phyloP scores from a whole-genome alignment of 1,140 invertebrate species.

The Lucilia sericata region DNA sequence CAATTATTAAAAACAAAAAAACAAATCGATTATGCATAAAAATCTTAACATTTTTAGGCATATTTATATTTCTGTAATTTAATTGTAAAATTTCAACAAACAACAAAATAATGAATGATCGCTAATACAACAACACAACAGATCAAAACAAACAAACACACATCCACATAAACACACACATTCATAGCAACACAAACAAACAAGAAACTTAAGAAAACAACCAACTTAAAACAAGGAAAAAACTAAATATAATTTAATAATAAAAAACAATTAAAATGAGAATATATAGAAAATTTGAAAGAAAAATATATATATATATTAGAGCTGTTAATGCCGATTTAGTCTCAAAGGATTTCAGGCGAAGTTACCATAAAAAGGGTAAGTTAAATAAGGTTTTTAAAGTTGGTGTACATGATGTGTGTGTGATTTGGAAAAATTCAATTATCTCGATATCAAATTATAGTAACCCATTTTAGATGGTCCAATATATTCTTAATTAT shows the following conservation, averaged over 20 bases:
- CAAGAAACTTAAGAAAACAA: neutral
- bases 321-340: neutral
- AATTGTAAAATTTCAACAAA: conserved; percentile 33
- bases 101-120: neutral
- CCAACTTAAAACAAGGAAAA: conserved; percentile 7
- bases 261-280: neutral
- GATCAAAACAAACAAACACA: neutral
- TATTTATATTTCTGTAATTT: conserved; percentile 43
- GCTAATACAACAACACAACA: neutral
- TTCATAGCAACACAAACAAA: neutral
- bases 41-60: conserved; percentile 30
- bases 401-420: neutral
- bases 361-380: neutral
- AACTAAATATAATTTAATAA: conserved; percentile 26
- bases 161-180: neutral
- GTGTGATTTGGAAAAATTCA: neutral
- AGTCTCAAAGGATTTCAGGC: neutral
- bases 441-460: too few relatives aligned
- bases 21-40: conserved; percentile 15
- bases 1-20: conserved; percentile 41
- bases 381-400: neutral
- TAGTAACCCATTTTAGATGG: too few relatives aligned
- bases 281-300: conserved; percentile 30
- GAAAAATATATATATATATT: neutral
- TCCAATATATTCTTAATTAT: too few relatives aligned